Percentiles rank a stretch among this genome's conserved stretches.
phyloP scores from a whole-genome alignment of 2,113 vertebrate species.

The Heterotilapia buettikoferi region DNA sequence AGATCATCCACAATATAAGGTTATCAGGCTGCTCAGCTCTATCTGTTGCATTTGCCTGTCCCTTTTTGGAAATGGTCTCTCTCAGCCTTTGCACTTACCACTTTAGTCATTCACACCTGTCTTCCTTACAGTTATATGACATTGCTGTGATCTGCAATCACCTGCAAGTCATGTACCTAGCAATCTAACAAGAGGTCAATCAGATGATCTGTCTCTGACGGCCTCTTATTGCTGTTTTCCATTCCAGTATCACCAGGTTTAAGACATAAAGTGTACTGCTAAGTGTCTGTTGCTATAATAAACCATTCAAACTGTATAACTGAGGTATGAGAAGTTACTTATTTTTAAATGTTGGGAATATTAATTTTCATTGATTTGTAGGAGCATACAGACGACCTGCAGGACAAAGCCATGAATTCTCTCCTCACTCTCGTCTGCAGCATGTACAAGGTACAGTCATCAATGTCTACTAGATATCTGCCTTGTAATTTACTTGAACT shows the following conservation, averaged over 20 bases:
- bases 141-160: neutral
- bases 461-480: neutral
- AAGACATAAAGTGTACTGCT: neutral
- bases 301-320: neutral
- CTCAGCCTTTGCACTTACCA: neutral
- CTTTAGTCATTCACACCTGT: neutral
- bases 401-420: slow-evolving; percentile 58
- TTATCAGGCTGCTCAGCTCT: neutral
- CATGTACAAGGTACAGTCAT: slow-evolving; percentile 72
- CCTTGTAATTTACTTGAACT: neutral
- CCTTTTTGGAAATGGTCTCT: neutral
- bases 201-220: neutral
- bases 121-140: neutral
- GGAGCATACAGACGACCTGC: slow-evolving; percentile 65
- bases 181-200: neutral
- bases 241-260: neutral
- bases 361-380: neutral
- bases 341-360: neutral
- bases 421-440: slow-evolving; percentile 75
- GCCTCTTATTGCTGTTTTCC: neutral
- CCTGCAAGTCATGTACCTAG: neutral
- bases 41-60: neutral
- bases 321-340: neutral
- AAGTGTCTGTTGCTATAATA: neutral
- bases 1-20: neutral